These are phyloP conservation scores for Mormyrus hasselquistii DNA, from an alignment of 2,797 vertebrate genomes.

Conservation along the genomic window DNA sequence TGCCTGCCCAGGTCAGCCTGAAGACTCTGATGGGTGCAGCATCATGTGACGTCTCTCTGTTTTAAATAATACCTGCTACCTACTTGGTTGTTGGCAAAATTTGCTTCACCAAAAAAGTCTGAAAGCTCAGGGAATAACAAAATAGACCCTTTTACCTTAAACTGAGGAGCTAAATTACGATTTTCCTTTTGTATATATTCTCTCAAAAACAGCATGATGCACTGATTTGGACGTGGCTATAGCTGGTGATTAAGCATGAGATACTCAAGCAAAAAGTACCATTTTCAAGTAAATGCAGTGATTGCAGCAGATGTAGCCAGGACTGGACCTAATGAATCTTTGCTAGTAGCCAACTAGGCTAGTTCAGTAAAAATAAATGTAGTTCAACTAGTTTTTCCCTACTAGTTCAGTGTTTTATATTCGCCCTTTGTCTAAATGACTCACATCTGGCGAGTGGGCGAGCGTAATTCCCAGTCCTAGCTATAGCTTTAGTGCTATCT, in stretches of 20 bases:
- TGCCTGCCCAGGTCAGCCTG: neutral
- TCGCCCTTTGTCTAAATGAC: neutral
- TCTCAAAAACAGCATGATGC: neutral
- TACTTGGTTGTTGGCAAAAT: neutral
- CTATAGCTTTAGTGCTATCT: neutral
- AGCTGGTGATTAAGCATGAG: neutral
- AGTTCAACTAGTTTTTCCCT: neutral
- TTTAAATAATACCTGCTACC: neutral
- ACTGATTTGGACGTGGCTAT: neutral
- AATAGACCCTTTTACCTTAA: neutral
- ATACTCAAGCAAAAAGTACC: neutral
- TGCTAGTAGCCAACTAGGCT: neutral
- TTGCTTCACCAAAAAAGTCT: neutral
- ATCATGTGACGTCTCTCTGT: neutral
- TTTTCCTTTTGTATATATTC: neutral
- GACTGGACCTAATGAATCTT: neutral
- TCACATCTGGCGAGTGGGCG: neutral
- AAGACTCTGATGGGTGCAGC: neutral
- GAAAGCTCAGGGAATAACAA: neutral
- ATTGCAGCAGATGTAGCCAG: neutral
- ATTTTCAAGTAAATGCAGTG: neutral
- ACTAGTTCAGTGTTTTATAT: neutral
- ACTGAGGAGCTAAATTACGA: neutral
- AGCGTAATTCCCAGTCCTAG: neutral
- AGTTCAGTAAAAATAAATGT: neutral